Evolutionary conservation across 2,113 vertebrate genomes (phyloP).

Genomic region (Sebastes fasciatus): DNA sequence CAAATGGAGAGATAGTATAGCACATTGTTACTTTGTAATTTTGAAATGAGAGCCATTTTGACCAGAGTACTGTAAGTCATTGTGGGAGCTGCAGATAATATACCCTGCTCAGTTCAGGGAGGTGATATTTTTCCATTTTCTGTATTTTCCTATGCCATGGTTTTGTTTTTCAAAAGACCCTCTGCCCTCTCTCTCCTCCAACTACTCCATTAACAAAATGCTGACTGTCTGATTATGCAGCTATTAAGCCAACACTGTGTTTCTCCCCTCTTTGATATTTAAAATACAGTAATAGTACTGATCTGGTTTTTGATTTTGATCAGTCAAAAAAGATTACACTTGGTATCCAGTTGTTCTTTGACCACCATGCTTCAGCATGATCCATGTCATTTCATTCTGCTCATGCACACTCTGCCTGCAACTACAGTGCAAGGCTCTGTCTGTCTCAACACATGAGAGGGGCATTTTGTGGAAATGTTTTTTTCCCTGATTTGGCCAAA

Average conservation of each 20-base stretch:
- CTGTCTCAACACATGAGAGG: slow-evolving; percentile 32
- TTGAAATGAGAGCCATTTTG: slow-evolving; percentile 58
- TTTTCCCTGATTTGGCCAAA: slow-evolving; percentile 27
- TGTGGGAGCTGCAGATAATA: slow-evolving; percentile 56
- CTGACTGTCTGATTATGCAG: slow-evolving; percentile 32
- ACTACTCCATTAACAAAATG: slow-evolving; percentile 52
- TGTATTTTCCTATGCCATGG: slow-evolving; percentile 38
- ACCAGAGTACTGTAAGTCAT: slow-evolving; percentile 41
- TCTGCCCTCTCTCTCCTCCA: slow-evolving; percentile 31
- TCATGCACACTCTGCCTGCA: slow-evolving; percentile 40
- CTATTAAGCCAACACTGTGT: slow-evolving; percentile 39
- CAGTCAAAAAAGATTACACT: neutral
- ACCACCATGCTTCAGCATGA: slow-evolving; percentile 29
- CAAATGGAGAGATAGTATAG: slow-evolving; percentile 26
- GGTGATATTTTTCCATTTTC: slow-evolving; percentile 65
- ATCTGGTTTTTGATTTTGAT: slow-evolving; percentile 38
- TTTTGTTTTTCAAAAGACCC: too few species aligned
- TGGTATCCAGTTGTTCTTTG: slow-evolving; percentile 15
- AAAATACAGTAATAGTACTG: slow-evolving; percentile 17
- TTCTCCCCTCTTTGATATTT: slow-evolving; percentile 34
- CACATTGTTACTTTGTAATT: slow-evolving; percentile 51
- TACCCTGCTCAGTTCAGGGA: slow-evolving; percentile 51
- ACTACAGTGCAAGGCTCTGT: slow-evolving; percentile 17
- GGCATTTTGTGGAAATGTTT: slow-evolving; percentile 28
- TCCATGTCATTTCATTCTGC: slow-evolving; percentile 49